Evolutionary conservation across 2,888 invertebrate genomes (phyloP).

Genomic region (Acanthosepion lycidas): DNA sequence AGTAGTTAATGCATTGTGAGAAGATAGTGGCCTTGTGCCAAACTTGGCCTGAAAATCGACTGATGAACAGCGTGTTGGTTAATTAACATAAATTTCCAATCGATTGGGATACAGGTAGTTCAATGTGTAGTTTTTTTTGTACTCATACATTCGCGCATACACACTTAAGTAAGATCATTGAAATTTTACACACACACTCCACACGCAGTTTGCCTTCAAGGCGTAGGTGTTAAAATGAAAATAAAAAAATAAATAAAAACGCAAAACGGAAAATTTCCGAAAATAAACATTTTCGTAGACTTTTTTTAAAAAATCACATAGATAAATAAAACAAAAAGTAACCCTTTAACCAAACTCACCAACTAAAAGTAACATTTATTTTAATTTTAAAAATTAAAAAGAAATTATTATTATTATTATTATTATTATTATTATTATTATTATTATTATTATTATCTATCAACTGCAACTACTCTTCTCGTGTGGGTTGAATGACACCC

Average conservation of each 20-base stretch:
- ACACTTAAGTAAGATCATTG: no score
- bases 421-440: neutral
- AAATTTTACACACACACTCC: neutral
- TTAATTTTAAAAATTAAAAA: neutral
- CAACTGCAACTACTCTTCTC: neutral
- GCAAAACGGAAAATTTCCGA: neutral
- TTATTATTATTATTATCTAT: neutral
- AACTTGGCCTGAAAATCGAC: neutral
- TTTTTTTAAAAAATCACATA: no score
- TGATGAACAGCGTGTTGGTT: neutral
- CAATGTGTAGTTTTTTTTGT: no score
- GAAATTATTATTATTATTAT: neutral
- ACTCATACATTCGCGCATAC: no score
- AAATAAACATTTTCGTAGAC: neutral
- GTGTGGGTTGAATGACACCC: neutral
- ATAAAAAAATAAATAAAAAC: neutral
- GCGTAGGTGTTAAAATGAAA: neutral
- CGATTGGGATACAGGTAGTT: no score
- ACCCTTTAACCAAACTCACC: neutral
- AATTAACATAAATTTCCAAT: neutral
- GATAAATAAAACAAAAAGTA: neutral
- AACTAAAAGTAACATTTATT: neutral
- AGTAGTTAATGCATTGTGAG: neutral
- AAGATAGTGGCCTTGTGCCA: neutral
- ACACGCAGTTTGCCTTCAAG: neutral